phyloP scores from a whole-genome alignment of 2,113 vertebrate genomes.

The Brachirus orientalis region DNA sequence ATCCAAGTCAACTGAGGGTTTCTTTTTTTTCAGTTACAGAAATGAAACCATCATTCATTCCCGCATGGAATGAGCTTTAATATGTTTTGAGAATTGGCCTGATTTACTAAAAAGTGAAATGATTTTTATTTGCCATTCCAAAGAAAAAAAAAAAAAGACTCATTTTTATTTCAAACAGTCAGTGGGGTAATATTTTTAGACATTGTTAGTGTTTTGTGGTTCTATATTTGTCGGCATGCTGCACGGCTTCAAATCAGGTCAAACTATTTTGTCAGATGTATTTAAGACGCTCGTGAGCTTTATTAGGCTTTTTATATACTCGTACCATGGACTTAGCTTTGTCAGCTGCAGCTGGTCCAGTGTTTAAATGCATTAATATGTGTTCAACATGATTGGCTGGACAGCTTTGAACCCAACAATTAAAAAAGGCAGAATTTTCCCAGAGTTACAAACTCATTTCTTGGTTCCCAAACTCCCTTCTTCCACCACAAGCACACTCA shows the following conservation, averaged over 20 bases:
- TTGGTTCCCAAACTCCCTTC: conserved; percentile 6
- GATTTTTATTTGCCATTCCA: conserved; percentile 50
- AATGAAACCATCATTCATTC: conserved; percentile 41
- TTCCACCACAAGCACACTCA: conserved; percentile 26
- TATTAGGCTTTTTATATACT: conserved; percentile 8
- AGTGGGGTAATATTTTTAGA: conserved; percentile 62
- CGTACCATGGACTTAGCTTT: neutral
- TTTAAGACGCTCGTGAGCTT: conserved; percentile 32
- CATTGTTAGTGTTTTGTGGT: conserved; percentile 38
- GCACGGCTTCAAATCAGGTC: conserved; percentile 34
- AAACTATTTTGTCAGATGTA: conserved; percentile 43
- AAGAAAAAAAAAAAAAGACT: conserved; percentile 25
- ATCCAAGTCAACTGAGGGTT: conserved; percentile 59
- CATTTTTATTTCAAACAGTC: conserved; percentile 44
- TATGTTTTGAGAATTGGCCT: conserved; percentile 46
- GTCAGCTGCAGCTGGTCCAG: conserved; percentile 1
- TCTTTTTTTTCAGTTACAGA: conserved; percentile 16
- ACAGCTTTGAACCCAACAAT: conserved; percentile 22
- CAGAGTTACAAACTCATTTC: conserved; percentile 12
- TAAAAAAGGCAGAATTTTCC: conserved; percentile 17
- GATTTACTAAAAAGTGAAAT: conserved; percentile 29
- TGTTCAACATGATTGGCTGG: conserved; percentile 26
- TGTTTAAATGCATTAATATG: conserved; percentile 22
- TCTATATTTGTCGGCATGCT: conserved; percentile 63
- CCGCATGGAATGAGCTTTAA: conserved; percentile 33